Conservation (phyloP, 2,113 vertebrate genomes). For the Sylvicapra grimmia region DNA sequence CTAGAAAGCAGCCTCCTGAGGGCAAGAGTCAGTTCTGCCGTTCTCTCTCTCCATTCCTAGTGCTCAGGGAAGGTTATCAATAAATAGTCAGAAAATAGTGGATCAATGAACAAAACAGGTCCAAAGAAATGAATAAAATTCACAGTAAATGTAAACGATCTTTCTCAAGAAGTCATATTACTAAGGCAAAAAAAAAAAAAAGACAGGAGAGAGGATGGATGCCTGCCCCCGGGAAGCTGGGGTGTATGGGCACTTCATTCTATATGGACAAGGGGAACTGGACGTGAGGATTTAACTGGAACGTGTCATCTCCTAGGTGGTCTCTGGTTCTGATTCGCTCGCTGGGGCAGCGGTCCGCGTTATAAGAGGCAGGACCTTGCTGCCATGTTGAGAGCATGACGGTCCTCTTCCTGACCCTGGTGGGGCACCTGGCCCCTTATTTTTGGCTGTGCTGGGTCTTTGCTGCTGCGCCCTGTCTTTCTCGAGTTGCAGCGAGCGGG, state of each 20-base stretch:
- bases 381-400: no score
- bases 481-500: not conserved
- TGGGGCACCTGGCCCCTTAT: not conserved
- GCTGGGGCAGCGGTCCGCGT: fast-evolving
- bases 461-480: not conserved
- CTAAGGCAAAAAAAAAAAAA: not conserved
- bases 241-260: no score
- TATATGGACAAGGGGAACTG: not conserved
- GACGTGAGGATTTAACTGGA: not conserved
- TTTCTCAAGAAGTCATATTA: not conserved
- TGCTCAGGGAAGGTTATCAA: not conserved
- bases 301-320: not conserved
- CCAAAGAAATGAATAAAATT: not conserved
- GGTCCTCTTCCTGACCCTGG: not conserved
- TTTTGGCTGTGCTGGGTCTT: not conserved
- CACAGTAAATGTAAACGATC: not conserved
- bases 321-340: fast-evolving
- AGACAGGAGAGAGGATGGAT: not conserved
- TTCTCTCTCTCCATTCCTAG: not conserved
- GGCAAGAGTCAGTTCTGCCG: not conserved
- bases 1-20: not conserved
- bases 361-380: not conserved
- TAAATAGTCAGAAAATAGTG: not conserved
- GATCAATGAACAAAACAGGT: not conserved
- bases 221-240: not conserved